Percentiles rank a stretch among this genome's conserved stretches.
Evolutionary conservation across 2,888 invertebrate species (phyloP).

Genomic region (Hipparchia sbordonii): DNA sequence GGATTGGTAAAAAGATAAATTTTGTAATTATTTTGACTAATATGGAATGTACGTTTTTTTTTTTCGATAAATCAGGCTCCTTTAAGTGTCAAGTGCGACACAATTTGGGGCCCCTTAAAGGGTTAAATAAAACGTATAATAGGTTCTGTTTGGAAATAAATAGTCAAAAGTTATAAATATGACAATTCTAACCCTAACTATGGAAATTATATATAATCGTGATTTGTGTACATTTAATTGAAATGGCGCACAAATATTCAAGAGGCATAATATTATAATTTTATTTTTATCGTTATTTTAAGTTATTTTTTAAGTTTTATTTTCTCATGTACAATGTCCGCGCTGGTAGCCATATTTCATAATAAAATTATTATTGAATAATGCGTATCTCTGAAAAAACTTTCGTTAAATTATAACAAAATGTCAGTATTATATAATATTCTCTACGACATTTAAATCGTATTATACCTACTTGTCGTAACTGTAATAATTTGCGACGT

Average conservation of each 20-base stretch:
- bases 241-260: conserved; percentile 10
- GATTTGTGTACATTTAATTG: background rate
- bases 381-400: conserved; percentile 10
- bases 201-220: background rate
- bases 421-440: conserved; percentile 26
- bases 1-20: no score
- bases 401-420: conserved; percentile 3
- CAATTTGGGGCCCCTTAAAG: background rate
- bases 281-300: conserved; percentile 19
- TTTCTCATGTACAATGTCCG: conserved; percentile 30
- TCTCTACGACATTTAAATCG: background rate
- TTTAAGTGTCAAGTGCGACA: background rate
- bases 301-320: conserved; percentile 28
- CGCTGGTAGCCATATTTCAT: conserved; percentile 33
- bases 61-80: background rate
- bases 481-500: background rate
- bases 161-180: background rate
- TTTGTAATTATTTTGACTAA: background rate
- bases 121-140: background rate
- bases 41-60: background rate
- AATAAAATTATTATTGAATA: background rate
- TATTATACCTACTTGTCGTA: background rate
- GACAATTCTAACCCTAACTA: conserved; percentile 1
- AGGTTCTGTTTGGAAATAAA: background rate
- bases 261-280: conserved; percentile 12